Percentiles rank a stretch among this genome's conserved stretches.
These are phyloP conservation scores for Tragelaphus scriptus DNA, from an alignment of 2,113 vertebrate species.

Conservation along the genomic window DNA sequence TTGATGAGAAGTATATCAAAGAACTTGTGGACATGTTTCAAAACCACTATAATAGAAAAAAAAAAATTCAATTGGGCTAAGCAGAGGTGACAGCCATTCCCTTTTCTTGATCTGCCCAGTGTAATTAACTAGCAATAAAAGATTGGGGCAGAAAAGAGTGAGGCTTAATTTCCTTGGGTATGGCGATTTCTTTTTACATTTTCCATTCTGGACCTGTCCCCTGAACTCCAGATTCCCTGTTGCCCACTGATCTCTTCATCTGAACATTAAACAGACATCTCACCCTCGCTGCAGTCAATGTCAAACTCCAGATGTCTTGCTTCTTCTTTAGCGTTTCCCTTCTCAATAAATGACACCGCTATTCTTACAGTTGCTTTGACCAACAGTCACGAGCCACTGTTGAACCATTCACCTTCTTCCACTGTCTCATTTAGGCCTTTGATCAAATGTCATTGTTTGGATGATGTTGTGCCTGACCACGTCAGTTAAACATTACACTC, in stretches of 20 bases:
- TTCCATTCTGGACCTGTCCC: background rate
- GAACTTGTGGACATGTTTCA: background rate
- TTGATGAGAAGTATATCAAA: background rate
- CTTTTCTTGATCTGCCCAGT: background rate
- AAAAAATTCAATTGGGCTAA: background rate
- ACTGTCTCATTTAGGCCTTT: background rate
- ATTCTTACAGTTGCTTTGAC: background rate
- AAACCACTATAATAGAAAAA: background rate
- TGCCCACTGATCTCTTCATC: background rate
- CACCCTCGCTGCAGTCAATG: background rate
- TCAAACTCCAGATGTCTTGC: background rate
- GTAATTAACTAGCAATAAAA: background rate
- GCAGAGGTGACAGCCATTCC: background rate
- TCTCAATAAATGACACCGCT: background rate
- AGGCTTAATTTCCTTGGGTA: background rate
- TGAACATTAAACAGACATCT: background rate
- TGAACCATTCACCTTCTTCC: background rate
- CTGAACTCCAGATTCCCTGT: background rate
- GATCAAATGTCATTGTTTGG: background rate
- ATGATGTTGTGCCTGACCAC: background rate
- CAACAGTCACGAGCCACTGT: background rate
- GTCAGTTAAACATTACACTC: background rate
- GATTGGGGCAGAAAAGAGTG: background rate
- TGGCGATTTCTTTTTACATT: background rate
- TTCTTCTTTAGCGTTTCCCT: background rate